Evolutionary conservation across 2,113 vertebrate genomes (phyloP).

Genomic region (Coryphaenoides rupestris): DNA sequence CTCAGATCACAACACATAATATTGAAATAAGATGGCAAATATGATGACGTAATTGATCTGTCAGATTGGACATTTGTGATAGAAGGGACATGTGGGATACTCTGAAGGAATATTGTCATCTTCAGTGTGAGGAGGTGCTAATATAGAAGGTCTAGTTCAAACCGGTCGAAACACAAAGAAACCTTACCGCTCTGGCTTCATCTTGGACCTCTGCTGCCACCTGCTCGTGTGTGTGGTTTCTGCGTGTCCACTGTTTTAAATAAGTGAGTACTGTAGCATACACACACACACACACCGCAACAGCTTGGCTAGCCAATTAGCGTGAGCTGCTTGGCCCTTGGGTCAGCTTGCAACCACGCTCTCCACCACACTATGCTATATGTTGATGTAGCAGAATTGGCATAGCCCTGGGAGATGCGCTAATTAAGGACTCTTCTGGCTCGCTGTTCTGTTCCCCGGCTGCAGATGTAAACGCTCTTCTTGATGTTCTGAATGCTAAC

Average conservation of each 20-base stretch:
- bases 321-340: neutral
- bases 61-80: no score
- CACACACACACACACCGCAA: neutral
- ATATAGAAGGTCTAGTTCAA: no score
- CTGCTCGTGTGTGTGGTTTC: constrained; percentile 53
- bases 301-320: constrained; percentile 29
- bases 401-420: neutral
- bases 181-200: neutral
- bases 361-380: neutral
- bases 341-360: constrained; percentile 9
- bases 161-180: no score
- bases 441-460: neutral
- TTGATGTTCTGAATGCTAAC: neutral
- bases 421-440: neutral
- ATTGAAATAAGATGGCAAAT: no score
- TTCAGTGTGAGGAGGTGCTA: no score
- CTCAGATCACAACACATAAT: no score
- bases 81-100: no score
- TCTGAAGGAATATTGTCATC: no score
- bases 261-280: constrained; percentile 26
- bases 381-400: neutral
- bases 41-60: no score
- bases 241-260: constrained; percentile 55
- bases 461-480: no score
- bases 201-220: constrained; percentile 53